Conservation (phyloP, 2,113 vertebrate genomes). For the Suricata suricatta region DNA sequence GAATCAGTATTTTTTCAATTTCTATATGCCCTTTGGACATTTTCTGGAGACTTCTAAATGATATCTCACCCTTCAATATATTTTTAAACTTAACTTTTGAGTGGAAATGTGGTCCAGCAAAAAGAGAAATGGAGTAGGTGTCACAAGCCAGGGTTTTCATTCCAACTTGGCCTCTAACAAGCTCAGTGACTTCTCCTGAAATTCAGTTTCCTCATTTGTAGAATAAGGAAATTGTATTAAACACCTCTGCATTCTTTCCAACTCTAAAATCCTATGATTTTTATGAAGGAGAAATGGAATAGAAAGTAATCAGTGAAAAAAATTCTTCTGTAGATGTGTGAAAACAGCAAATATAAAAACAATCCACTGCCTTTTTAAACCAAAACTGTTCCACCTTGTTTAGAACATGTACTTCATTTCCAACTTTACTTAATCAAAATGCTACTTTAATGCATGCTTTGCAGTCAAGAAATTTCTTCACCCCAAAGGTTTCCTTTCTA, state of each 20-base stretch:
- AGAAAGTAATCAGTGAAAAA: conserved; percentile 29
- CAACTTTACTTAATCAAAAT: conserved; percentile 57
- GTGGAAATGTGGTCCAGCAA: background rate
- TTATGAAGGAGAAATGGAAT: conserved; percentile 40
- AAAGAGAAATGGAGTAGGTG: background rate
- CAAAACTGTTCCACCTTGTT: conserved; percentile 44
- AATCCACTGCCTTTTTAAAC: conserved; percentile 21
- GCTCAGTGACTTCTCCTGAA: conserved; percentile 21
- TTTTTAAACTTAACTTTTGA: conserved; percentile 48
- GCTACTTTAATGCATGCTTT: background rate
- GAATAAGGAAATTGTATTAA: conserved; percentile 27
- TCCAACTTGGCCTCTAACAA: background rate
- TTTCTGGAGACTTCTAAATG: conserved; percentile 9
- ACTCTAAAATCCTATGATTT: conserved; percentile 33
- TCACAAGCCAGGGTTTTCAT: conserved; percentile 37
- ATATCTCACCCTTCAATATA: background rate
- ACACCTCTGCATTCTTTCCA: background rate
- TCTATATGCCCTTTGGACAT: background rate
- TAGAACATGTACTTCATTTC: conserved; percentile 44
- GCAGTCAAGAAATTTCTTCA: conserved; percentile 30
- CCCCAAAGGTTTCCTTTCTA: conserved; percentile 15
- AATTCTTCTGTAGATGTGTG: conserved; percentile 11
- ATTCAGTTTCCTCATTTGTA: background rate
- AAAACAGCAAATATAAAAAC: conserved; percentile 32
- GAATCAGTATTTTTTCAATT: conserved; percentile 2